phyloP scores from a whole-genome alignment of 2,797 vertebrate genomes.

The Poecile montanus region DNA sequence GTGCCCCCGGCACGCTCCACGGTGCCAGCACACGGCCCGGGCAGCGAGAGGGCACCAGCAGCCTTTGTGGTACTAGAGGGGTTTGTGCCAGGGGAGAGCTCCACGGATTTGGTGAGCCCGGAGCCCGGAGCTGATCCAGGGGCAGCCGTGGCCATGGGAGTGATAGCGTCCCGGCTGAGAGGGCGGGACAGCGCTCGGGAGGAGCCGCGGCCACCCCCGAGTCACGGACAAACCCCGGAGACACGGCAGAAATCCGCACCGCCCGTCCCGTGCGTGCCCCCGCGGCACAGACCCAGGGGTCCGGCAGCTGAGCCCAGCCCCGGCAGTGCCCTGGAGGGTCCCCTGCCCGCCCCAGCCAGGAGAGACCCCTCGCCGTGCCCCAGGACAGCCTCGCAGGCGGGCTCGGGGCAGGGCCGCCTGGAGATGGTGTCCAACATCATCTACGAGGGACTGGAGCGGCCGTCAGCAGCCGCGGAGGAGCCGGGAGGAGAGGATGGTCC shows the following conservation, averaged over 20 bases:
- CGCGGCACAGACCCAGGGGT: conserved; percentile 64
- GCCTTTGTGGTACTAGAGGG: conserved; percentile 74
- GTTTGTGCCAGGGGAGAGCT: conserved; percentile 63
- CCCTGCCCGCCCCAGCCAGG: background rate
- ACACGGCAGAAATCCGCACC: background rate
- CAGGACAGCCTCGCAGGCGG: background rate
- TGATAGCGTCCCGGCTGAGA: background rate
- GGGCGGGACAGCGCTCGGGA: background rate
- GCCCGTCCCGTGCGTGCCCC: conserved; percentile 72
- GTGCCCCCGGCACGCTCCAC: conserved; percentile 8
- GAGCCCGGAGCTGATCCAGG: background rate
- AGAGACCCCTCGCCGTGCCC: background rate
- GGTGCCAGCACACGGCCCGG: background rate
- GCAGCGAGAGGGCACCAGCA: conserved; percentile 58
- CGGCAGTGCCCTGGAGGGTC: background rate
- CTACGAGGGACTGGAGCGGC: conserved; percentile 84
- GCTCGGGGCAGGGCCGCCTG: conserved; percentile 63
- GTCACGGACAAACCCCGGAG: conserved; percentile 43
- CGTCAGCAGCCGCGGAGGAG: conserved; percentile 20
- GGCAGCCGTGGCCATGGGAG: background rate
- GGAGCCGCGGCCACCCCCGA: background rate
- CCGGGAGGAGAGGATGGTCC: conserved; percentile 11
- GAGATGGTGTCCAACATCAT: conserved; percentile 91
- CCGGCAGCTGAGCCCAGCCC: background rate
- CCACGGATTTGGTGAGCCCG: conserved; percentile 1